Evolutionary conservation across 2,113 vertebrate species (phyloP).

Genomic region (Halcyon malimbica): DNA sequence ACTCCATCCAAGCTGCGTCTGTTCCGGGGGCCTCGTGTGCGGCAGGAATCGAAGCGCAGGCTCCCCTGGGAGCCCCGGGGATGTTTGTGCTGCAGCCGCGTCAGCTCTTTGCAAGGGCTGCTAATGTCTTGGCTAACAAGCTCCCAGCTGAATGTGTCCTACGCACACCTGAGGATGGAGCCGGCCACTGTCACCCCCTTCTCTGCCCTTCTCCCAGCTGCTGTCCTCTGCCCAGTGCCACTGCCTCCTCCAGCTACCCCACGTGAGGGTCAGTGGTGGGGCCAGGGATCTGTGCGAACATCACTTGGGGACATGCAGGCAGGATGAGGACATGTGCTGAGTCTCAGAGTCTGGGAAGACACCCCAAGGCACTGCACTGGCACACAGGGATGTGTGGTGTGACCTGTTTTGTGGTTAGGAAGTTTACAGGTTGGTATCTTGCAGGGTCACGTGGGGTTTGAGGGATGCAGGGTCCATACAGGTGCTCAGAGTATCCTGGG

Average conservation of each 20-base stretch:
- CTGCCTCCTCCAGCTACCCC: background rate
- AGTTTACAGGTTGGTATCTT: background rate
- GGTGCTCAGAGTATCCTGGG: background rate
- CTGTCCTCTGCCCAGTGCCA: background rate
- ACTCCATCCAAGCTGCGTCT: constrained; percentile 47
- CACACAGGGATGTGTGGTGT: background rate
- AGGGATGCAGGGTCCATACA: background rate
- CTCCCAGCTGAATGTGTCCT: constrained; percentile 50
- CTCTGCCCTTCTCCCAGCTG: background rate
- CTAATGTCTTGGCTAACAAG: constrained; percentile 55
- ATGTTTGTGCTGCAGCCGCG: constrained; percentile 38
- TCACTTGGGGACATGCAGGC: fast-evolving
- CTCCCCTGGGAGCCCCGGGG: constrained; percentile 53
- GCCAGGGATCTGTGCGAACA: fast-evolving
- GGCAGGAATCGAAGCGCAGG: constrained; percentile 21
- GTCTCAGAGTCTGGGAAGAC: background rate
- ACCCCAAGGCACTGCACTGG: fast-evolving
- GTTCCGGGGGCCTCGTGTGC: constrained; percentile 9
- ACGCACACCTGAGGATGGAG: constrained; percentile 16
- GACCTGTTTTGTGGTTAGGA: background rate
- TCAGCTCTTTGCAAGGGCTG: constrained; percentile 65
- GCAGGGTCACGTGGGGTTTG: fast-evolving
- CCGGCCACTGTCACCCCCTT: background rate
- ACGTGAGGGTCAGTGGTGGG: fast-evolving
- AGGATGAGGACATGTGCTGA: fast-evolving